Percentiles rank a stretch among this genome's conserved stretches.
Evolutionary conservation across 2,888 invertebrate species (phyloP).

Genomic region (Thecocarcelia acutangulata): DNA sequence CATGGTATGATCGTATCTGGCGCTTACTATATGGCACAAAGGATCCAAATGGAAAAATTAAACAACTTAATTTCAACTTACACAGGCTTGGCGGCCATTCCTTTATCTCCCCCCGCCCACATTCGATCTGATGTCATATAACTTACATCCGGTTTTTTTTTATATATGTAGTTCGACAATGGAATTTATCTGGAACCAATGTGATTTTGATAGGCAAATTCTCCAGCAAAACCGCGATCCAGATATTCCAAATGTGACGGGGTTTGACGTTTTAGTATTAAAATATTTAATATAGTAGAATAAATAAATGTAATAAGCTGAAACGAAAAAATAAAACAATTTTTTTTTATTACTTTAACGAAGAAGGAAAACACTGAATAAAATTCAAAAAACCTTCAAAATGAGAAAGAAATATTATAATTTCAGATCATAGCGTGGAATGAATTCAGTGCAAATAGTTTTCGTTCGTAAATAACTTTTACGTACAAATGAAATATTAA

Average conservation of each 20-base stretch:
- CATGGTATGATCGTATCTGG: slow-evolving; percentile 40
- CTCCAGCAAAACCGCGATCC: slow-evolving; percentile 37
- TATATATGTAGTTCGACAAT: slow-evolving; percentile 68
- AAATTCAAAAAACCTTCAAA: too few species aligned
- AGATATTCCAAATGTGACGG: slow-evolving; percentile 59
- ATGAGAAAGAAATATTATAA: too few species aligned
- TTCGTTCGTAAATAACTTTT: too few species aligned
- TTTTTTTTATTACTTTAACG: too few species aligned
- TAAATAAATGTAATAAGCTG: slow-evolving; percentile 62
- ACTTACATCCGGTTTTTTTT: background rate
- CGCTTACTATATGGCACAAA: slow-evolving; percentile 40
- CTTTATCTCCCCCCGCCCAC: slow-evolving; percentile 40
- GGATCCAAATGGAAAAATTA: slow-evolving; percentile 38
- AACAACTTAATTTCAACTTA: slow-evolving; percentile 46
- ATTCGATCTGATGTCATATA: slow-evolving; percentile 47
- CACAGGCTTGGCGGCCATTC: slow-evolving; percentile 48
- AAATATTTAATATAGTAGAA: slow-evolving; percentile 59
- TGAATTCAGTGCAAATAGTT: too few species aligned
- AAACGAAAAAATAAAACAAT: slow-evolving; percentile 34
- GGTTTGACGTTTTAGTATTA: slow-evolving; percentile 58
- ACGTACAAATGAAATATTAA: too few species aligned
- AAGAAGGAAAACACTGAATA: too few species aligned
- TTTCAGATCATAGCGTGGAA: too few species aligned
- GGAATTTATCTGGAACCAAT: slow-evolving; percentile 73
- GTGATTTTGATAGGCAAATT: slow-evolving; percentile 71